Evolutionary conservation across 1,140 invertebrate species (phyloP), one percentile per base, ranked within the genome.

Genomic region (Melipona quadrifasciata): DNA sequence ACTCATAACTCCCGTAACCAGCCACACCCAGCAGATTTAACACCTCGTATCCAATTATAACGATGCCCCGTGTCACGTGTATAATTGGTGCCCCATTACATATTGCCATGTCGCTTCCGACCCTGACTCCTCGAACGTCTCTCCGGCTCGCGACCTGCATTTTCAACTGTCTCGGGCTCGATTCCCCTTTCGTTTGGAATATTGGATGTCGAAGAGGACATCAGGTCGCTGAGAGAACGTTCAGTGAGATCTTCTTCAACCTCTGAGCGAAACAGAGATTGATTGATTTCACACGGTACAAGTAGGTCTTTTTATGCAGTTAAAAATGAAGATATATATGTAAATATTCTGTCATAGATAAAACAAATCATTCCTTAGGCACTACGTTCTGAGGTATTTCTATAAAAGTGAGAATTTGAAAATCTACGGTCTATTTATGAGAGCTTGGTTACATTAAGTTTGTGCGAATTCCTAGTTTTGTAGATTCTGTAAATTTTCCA

Each of bases 41-140:
- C 91, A 91, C 91, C 90, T 92, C 89, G 87, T 86, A 91, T 89
- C 91, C 89, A 91, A 92, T 92, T 92, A 91, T 88, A 86, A 88
- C 76, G 83, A 89, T 86, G 87, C 80, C 67, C 84, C 80, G 80
- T 88, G 87, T 88, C 87, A 80, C 87, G 75, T 27, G 70, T 85
- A 64, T 89, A 85, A 91, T 86, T 85, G 86, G 72, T 82, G 77
- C 77, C 76, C 75, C 78, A 79, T 89, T 82, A 74, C 74, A 67
- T 81, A 90, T 82, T 73, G 68, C 65, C 64, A 39, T 27, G 73
- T 80, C 75, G 76, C 80, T 80, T 61, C 58, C 75, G 82, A 88
- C 51, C 79, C 61, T 34, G 76, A 19, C 53, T 70, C 58, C 17
- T 27, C 58, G 10, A 51, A n/a, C 55, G 39, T 47, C 10, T 47